phyloP scores from a whole-genome alignment of 1,140 invertebrate genomes.

The Vanessa atalanta region DNA sequence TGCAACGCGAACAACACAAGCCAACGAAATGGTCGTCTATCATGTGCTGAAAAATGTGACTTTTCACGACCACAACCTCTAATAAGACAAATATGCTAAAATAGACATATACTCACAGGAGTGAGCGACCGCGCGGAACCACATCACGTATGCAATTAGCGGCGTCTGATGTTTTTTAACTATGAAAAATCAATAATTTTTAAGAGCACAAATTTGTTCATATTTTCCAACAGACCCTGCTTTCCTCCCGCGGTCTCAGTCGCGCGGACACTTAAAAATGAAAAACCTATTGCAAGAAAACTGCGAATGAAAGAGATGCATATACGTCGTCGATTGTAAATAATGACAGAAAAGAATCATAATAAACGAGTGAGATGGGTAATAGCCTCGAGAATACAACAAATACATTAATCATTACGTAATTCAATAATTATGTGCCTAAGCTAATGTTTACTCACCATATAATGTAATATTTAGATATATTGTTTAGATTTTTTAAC shows the following conservation, averaged over 20 bases:
- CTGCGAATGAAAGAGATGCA: slow-evolving; percentile 65
- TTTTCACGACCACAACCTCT: slow-evolving; percentile 63
- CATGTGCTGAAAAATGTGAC: slow-evolving; percentile 69
- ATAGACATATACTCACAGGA: slow-evolving; percentile 58
- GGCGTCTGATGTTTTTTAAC: slow-evolving; percentile 60
- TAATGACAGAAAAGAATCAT: slow-evolving; percentile 69
- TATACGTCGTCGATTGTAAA: slow-evolving; percentile 70
- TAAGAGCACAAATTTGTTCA: slow-evolving; percentile 75
- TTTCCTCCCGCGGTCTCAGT: slow-evolving; percentile 63
- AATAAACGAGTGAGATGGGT: slow-evolving; percentile 68
- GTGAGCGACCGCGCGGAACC: slow-evolving; percentile 44
- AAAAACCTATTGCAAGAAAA: slow-evolving; percentile 72
- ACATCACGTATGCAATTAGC: slow-evolving; percentile 69
- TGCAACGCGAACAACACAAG: slow-evolving; percentile 39
- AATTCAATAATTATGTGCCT: slow-evolving; percentile 34
- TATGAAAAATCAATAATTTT: slow-evolving; percentile 79
- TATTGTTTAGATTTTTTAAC: slow-evolving; percentile 45
- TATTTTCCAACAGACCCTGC: slow-evolving; percentile 71
- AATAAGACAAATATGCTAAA: slow-evolving; percentile 60
- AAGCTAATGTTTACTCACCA: slow-evolving; percentile 26
- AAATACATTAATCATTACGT: slow-evolving; percentile 64
- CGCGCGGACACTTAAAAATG: slow-evolving; percentile 68
- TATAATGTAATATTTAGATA: not conserved
- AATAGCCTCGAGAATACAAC: slow-evolving; percentile 47
- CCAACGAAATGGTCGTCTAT: slow-evolving; percentile 58